phyloP scores from a whole-genome alignment of 2,797 vertebrate genomes.

The Propithecus deckenii region DNA sequence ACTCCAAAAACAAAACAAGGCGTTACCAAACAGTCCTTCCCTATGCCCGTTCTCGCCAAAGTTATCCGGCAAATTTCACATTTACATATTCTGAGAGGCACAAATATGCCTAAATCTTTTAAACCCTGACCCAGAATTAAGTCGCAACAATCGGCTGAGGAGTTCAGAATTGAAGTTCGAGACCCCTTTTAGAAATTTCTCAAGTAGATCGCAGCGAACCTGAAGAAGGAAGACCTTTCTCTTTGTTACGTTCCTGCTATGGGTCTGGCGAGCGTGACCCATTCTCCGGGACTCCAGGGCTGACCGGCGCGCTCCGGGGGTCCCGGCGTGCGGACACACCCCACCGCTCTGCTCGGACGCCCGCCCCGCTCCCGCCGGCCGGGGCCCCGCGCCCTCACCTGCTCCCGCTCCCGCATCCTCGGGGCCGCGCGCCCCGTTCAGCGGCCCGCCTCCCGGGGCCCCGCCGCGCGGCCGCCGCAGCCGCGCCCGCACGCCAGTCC shows the following conservation, averaged over 20 bases:
- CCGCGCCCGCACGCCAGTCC: conserved; percentile 75
- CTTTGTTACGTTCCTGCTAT: conserved; percentile 53
- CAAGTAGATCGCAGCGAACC: background rate
- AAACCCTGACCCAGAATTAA: background rate
- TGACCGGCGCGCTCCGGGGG: background rate
- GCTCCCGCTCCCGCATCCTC: conserved; percentile 61
- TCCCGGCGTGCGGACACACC: background rate
- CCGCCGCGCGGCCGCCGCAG: conserved; percentile 68
- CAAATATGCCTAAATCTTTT: background rate
- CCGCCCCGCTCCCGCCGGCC: background rate
- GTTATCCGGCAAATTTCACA: background rate
- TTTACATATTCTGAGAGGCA: background rate
- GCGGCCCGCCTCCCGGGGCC: conserved; percentile 54
- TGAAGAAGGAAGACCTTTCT: background rate
- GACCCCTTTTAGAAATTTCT: background rate
- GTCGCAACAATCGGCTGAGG: background rate
- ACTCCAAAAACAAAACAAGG: conserved; percentile 61
- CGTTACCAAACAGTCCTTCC: conserved; percentile 16
- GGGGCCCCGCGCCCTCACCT: conserved; percentile 68
- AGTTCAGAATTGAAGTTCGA: background rate
- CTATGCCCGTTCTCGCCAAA: background rate
- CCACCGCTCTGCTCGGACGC: background rate
- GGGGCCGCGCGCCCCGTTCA: conserved; percentile 53
- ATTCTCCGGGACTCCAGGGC: background rate
- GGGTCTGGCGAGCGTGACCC: background rate